Evolutionary conservation across 2,113 vertebrate genomes (phyloP).

Genomic region (Campylorhamphus procurvoides): DNA sequence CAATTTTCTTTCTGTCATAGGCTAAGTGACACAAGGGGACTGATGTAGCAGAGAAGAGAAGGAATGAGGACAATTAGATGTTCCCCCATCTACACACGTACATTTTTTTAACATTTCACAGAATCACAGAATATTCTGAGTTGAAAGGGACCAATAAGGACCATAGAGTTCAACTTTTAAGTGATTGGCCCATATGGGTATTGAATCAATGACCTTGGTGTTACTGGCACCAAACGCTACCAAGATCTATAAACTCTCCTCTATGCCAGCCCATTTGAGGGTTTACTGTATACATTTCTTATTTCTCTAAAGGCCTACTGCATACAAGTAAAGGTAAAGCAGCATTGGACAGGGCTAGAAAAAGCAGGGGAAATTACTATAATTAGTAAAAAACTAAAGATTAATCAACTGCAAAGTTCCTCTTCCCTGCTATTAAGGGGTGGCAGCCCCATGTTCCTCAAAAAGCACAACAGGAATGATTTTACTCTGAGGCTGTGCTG

Average conservation of each 20-base stretch:
- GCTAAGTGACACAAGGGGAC: background rate
- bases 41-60: background rate
- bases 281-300: background rate
- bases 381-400: background rate
- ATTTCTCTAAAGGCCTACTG: background rate
- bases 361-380: background rate
- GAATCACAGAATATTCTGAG: background rate
- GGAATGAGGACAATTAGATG: background rate
- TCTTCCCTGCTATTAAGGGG: background rate
- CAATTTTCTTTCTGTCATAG: background rate
- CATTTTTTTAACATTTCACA: background rate
- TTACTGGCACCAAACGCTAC: background rate
- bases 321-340: background rate
- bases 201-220: background rate
- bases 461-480: background rate
- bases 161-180: background rate
- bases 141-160: background rate
- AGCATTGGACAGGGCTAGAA: background rate
- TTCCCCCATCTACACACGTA: background rate
- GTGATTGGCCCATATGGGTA: background rate
- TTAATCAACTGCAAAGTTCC: background rate
- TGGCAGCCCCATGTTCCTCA: background rate
- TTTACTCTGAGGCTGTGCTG: background rate
- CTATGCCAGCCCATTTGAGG: background rate
- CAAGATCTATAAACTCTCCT: background rate